These are phyloP conservation scores for Eurosta solidaginis DNA, from an alignment of 1,140 invertebrate species.

Conservation along the genomic window DNA sequence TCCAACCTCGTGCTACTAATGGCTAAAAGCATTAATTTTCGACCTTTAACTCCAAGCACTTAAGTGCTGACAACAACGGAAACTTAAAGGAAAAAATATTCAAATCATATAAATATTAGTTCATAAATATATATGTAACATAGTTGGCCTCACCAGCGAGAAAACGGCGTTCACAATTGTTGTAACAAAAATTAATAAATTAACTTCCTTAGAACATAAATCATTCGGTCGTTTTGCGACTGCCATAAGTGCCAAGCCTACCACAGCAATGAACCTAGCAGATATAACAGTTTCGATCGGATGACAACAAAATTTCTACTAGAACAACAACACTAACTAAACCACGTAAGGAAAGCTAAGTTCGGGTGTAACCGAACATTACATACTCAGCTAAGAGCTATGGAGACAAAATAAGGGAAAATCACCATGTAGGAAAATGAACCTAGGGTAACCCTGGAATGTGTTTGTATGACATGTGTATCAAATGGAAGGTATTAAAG, in stretches of 20 bases:
- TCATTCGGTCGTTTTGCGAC: conserved; percentile 38
- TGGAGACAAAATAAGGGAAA: too few species aligned
- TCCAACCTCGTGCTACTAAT: neutral
- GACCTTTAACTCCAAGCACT: neutral
- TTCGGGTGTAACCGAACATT: too few species aligned
- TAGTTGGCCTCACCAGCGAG: neutral
- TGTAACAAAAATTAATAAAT: conserved; percentile 53
- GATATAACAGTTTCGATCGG: neutral
- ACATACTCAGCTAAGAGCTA: too few species aligned
- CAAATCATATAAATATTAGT: neutral
- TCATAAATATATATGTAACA: neutral
- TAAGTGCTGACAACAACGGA: neutral
- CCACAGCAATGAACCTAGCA: neutral
- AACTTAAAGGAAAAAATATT: neutral
- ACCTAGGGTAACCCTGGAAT: too few species aligned
- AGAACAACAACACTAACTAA: neutral
- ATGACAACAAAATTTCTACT: neutral
- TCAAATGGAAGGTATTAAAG: too few species aligned
- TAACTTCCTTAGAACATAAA: conserved; percentile 57
- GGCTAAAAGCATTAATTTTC: neutral
- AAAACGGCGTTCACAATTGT: neutral
- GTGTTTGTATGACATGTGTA: too few species aligned
- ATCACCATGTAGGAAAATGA: too few species aligned
- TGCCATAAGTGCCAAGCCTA: conserved; percentile 16
- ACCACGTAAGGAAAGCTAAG: neutral